Evolutionary conservation across 2,888 invertebrate species (phyloP).

Genomic region (Habrosyne pyritoides): DNA sequence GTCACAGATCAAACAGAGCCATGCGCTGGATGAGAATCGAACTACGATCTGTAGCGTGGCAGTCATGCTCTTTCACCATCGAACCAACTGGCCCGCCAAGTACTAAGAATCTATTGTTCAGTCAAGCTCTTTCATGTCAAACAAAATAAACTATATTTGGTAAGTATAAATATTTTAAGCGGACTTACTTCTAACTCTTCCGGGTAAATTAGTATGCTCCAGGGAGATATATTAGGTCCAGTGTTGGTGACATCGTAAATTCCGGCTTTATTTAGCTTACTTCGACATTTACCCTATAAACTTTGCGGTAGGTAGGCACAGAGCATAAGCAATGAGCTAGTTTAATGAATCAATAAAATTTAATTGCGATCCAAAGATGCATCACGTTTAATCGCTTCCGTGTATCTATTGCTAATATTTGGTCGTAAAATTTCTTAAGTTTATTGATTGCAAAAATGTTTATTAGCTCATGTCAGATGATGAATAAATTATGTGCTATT

Average conservation of each 20-base stretch:
- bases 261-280: slow-evolving; percentile 3
- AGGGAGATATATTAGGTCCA: not conserved
- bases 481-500: not conserved
- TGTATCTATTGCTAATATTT: slow-evolving; percentile 23
- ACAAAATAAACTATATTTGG: too few species aligned
- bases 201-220: not conserved
- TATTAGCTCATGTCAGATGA: not conserved
- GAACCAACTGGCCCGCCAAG: too few species aligned
- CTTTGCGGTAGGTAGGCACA: slow-evolving; percentile 27
- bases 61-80: too few species aligned
- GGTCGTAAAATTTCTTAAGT: slow-evolving; percentile 25
- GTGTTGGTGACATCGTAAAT: slow-evolving; percentile 12
- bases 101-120: too few species aligned
- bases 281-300: slow-evolving; percentile 23
- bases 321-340: slow-evolving; percentile 32
- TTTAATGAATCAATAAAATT: slow-evolving; percentile 57
- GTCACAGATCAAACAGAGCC: too few species aligned
- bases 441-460: slow-evolving; percentile 25
- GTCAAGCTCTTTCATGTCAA: too few species aligned
- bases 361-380: slow-evolving; percentile 50
- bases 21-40: too few species aligned
- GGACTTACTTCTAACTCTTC: not conserved
- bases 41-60: too few species aligned
- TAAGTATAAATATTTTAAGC: not conserved
- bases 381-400: slow-evolving; percentile 35